Evolutionary conservation across 30 jellyfish, hydroid and myxozoan genomes (phyloP), one percentile per base, ranked within the genome.

Genomic region (Aurelia sp.): DNA sequence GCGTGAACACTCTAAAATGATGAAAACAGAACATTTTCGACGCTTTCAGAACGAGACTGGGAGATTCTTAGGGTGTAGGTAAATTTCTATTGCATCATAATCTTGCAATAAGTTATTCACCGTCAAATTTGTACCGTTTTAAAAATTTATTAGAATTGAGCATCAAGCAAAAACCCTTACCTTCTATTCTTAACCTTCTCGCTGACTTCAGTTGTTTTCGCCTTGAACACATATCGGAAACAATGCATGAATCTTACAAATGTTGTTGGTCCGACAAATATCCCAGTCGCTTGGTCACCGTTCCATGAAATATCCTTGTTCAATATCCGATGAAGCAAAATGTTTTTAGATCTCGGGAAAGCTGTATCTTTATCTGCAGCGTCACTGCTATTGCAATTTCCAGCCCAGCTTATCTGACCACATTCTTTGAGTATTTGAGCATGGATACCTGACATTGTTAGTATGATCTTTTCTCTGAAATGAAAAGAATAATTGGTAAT

Each of bases 231-330:
- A 66, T 76, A 76, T 44, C 74, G 67, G 44, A 86, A 86, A 59
- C 95, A 86, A 48, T 86, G 95, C 89, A 86, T 74, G 62, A 86
- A 86, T 63, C 95, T 62, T 13, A 64, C 73, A 59, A 74, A 86
- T 22, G 89, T 74, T 41, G 95, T 86, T 52, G 95, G 95, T 75
- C 95, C 95, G 50, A 75, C 79, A 73, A 76, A 74, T 55, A 75
- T 33, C 20, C 95, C 95, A 33, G 64, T 57, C 30, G 72, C 71
- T 17, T 70, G 89, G 31, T 79, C 74, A 22, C 79, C 79, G 4
- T 30, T 22, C 89, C 89, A 74, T 3, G 95, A 74, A 71, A 84
- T 58, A 8, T 84, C 93, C 74, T 76, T 76, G 65, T 69, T 77
- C 78, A 76, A 47, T 58, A 86, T 76, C 44, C 89, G 78, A 76